Conservation (phyloP, 2,797 vertebrate species). For the Fratercula arctica region DNA sequence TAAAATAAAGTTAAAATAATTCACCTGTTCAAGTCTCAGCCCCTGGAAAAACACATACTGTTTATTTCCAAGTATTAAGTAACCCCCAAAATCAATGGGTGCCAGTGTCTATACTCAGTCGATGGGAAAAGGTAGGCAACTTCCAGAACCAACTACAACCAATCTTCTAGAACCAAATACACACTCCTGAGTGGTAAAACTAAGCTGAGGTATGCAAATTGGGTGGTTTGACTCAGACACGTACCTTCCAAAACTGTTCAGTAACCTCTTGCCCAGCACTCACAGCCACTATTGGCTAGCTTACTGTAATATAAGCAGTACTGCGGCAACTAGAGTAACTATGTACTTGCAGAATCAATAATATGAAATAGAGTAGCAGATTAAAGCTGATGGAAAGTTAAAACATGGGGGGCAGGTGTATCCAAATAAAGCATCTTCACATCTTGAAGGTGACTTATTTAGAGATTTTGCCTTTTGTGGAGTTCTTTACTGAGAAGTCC, state of each 20-base stretch:
- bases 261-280: background rate
- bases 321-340: background rate
- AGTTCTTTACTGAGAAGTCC: background rate
- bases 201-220: background rate
- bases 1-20: background rate
- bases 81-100: background rate
- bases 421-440: constrained; percentile 21
- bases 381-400: background rate
- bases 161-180: background rate
- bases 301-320: background rate
- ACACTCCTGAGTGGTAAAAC: background rate
- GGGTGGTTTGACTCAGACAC: background rate
- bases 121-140: background rate
- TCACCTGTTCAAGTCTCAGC: background rate
- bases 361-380: background rate
- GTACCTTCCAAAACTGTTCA: background rate
- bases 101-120: background rate
- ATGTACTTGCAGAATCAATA: background rate
- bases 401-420: background rate
- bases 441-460: constrained; percentile 7
- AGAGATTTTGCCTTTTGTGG: background rate
- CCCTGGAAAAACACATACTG: background rate
- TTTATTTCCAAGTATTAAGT: background rate
- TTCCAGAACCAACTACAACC: background rate
- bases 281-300: background rate